Conservation (phyloP, 2,113 vertebrate genomes). For the Eupsittula cactorum region DNA sequence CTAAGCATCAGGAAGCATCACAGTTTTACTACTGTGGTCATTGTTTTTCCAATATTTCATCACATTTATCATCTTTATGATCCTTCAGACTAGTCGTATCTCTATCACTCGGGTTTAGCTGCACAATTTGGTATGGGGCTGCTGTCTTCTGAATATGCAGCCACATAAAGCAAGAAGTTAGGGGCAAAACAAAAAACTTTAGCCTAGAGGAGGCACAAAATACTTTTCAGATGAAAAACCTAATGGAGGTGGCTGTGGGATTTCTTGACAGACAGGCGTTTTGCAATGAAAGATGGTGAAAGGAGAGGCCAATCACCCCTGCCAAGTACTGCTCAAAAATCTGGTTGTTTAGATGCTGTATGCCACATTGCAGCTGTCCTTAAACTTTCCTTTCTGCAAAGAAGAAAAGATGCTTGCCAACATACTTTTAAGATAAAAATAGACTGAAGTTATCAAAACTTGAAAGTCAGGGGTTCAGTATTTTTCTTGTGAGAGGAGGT, state of each 20-base stretch:
- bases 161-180: neutral
- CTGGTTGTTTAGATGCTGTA: neutral
- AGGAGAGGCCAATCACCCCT: neutral
- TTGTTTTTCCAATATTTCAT: neutral
- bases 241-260: neutral
- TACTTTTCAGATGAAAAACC: neutral
- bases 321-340: neutral
- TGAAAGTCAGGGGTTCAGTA: neutral
- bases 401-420: neutral
- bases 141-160: neutral
- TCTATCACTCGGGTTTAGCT: constrained; percentile 2
- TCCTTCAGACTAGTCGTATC: neutral
- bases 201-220: neutral
- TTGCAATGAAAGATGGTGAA: neutral
- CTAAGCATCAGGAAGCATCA: neutral
- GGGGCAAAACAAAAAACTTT: neutral
- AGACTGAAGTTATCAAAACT: neutral
- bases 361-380: neutral
- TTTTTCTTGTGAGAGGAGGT: neutral
- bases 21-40: neutral
- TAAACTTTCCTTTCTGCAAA: neutral
- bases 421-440: neutral
- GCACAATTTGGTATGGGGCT: neutral
- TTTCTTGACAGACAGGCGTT: neutral
- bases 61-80: neutral